phyloP scores from a whole-genome alignment of 2,797 vertebrate species.

The Chelidonichthys spinosus region DNA sequence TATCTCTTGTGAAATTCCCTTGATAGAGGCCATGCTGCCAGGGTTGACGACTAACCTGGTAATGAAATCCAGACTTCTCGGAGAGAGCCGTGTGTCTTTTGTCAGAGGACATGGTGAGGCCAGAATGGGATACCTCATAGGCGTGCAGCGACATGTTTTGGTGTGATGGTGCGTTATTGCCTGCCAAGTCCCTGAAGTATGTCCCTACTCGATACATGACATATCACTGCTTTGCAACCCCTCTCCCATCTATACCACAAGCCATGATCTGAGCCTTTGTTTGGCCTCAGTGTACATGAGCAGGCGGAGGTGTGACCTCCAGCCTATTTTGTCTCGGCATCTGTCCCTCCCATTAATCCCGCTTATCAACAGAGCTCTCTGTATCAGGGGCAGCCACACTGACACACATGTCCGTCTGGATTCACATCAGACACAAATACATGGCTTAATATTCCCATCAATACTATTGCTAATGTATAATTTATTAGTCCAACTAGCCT shows the following conservation, averaged over 20 bases:
- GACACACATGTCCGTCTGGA: slow-evolving; percentile 72
- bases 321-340: slow-evolving; percentile 82
- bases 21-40: not conserved
- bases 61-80: slow-evolving; percentile 49
- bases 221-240: slow-evolving; percentile 25
- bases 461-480: slow-evolving; percentile 11
- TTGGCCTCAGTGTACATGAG: slow-evolving; percentile 61
- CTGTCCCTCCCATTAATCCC: slow-evolving; percentile 84
- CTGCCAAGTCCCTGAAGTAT: slow-evolving; percentile 26
- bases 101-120: slow-evolving; percentile 29
- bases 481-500: slow-evolving; percentile 23
- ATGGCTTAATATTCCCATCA: slow-evolving; percentile 39
- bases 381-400: slow-evolving; percentile 73
- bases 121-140: slow-evolving; percentile 8
- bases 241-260: slow-evolving; percentile 30
- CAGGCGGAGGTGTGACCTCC: slow-evolving; percentile 82
- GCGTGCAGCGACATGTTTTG: slow-evolving; percentile 44
- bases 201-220: slow-evolving; percentile 10
- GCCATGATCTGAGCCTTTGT: slow-evolving; percentile 71
- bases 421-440: slow-evolving; percentile 49
- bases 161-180: slow-evolving; percentile 23
- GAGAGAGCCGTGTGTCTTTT: slow-evolving; percentile 16
- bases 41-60: slow-evolving; percentile 18
- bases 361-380: slow-evolving; percentile 79
- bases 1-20: slow-evolving; percentile 2